Evolutionary conservation across 1,140 invertebrate species (phyloP).

Genomic region (Drosophila sproati): DNA sequence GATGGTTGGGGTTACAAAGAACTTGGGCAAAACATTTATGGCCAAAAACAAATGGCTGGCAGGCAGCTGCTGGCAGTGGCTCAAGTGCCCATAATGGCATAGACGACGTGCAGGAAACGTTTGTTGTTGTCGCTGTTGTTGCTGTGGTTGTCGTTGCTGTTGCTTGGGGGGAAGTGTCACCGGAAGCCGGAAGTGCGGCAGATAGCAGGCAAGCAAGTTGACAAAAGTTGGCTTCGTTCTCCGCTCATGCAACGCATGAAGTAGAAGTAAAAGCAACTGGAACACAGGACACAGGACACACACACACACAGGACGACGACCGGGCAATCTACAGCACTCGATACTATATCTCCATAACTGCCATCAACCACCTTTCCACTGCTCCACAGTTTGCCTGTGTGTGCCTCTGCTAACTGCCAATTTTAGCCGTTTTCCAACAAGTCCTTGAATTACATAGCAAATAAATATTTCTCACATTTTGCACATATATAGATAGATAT

Average conservation of each 20-base stretch:
- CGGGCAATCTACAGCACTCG: constrained; percentile 4
- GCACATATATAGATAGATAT: too few relatives aligned
- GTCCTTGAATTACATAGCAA: not conserved
- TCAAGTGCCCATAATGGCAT: constrained; percentile 81
- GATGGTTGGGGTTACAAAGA: constrained; percentile 4
- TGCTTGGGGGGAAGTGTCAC: constrained; percentile 69
- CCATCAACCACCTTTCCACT: not conserved
- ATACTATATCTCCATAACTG: not conserved
- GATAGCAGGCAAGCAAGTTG: constrained; percentile 59
- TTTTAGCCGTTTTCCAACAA: not conserved
- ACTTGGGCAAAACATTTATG: constrained; percentile 71
- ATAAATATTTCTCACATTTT: not conserved
- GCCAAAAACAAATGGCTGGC: constrained; percentile 63
- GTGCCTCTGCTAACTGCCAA: too few relatives aligned
- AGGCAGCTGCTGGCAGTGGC: constrained; percentile 68
- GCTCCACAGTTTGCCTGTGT: not conserved
- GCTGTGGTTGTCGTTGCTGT: constrained; percentile 36
- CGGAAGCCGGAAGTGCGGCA: constrained; percentile 80
- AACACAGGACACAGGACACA: not conserved
- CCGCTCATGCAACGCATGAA: constrained; percentile 11
- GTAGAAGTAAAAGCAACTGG: constrained; percentile 13
- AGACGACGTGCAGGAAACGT: constrained; percentile 76
- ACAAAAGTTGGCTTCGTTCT: constrained; percentile 30
- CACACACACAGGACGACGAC: constrained; percentile 9
- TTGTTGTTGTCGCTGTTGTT: constrained; percentile 27